Base-by-base conservation (phyloP, 1,140 invertebrate species). In the Elymnias hypermnestra region DNA sequence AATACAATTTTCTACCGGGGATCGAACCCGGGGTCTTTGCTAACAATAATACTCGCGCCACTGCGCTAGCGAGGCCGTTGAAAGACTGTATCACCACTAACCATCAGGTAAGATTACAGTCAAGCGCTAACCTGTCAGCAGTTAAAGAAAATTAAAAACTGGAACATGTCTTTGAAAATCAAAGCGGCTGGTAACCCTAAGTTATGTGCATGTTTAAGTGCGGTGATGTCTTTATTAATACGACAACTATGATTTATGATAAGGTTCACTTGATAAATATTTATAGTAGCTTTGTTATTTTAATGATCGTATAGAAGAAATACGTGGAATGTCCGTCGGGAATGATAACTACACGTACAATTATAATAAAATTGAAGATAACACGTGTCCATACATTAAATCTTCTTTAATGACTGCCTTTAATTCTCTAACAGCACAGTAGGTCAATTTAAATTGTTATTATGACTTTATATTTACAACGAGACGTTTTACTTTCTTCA, bases 201-300 rank as follows among this genome's bases (percentile, higher is more conserved):
- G 17, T 36, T 10, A 19, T 36, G 33, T 21, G 33, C 33, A 21
- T 36, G 33, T 36, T 36, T 36, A n/a, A 21, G 29, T 33, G 9
- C 3, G 29, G 38, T 50, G 36, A 53, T 33, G 22, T 47, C 43
- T 47, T 53, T 28, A 41, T 53, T 41, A 47, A 15, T 37, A 26
- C 13, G 23, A 45, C 38, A 8, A 35, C n/a, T 49, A 31, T 46
- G 43, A 53, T 47, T 41, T 53, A 45, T 36, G 36, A 44, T 22
- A 12, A 38, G 38, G 26, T 33, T 22, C 35, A 31, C 28, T 33
- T 39, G 39, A 43, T 43, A 43, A 43, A 43, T 51, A 39, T 51
- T 51, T 17, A 38, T 43, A 36, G 25, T 43, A 43, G 41, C 33
- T 51, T 51, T 43, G 47, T 43, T 51, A 43, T 49, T 39, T 40